Evolutionary conservation across 2,113 vertebrate genomes (phyloP).

Genomic region (Archocentrus centrarchus): DNA sequence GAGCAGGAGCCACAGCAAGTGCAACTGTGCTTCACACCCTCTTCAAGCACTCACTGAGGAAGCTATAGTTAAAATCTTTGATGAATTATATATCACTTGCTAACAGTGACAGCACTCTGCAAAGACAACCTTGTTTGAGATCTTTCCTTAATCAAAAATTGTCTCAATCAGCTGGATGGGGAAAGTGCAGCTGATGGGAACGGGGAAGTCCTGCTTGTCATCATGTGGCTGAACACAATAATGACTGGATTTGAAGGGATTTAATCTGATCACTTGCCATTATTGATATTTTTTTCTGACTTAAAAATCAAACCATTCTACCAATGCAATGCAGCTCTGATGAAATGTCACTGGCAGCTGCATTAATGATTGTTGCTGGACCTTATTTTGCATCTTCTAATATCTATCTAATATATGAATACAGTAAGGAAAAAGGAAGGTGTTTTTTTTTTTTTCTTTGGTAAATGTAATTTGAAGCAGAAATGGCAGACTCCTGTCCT

Average conservation of each 20-base stretch:
- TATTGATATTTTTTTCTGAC: background rate
- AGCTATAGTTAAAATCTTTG: slow-evolving; percentile 1
- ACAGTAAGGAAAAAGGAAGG: too few species aligned
- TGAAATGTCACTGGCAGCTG: too few species aligned
- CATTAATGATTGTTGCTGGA: too few species aligned
- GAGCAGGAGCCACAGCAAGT: background rate
- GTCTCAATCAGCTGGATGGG: background rate
- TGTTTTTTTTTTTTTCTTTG: too few species aligned
- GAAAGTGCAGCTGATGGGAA: background rate
- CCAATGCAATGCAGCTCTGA: too few species aligned
- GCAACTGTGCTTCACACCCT: background rate
- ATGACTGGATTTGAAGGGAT: background rate
- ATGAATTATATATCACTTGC: background rate
- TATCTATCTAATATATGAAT: too few species aligned
- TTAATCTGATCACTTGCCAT: background rate
- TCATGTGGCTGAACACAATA: background rate
- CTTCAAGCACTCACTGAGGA: background rate
- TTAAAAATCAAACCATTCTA: too few species aligned
- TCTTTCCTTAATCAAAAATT: background rate
- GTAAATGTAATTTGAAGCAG: too few species aligned
- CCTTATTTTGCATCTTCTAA: too few species aligned
- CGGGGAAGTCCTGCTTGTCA: background rate
- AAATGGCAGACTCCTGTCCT: too few species aligned
- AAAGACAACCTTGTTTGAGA: background rate
- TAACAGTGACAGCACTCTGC: background rate